Evolutionary conservation across 2,113 vertebrate genomes (phyloP).

Genomic region (Perca schrenkii): DNA sequence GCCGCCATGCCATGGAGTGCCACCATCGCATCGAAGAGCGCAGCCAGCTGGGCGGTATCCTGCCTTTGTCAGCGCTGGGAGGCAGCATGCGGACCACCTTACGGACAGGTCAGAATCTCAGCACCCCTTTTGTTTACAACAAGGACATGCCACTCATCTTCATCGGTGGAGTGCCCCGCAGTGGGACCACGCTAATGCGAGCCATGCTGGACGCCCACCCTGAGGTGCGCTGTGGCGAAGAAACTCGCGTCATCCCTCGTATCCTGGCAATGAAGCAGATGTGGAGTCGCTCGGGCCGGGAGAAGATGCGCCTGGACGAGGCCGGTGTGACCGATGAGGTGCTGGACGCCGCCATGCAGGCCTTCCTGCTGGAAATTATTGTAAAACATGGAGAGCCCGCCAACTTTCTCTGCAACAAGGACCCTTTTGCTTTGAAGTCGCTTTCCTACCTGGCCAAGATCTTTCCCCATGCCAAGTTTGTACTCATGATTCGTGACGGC

Average conservation of each 20-base stretch:
- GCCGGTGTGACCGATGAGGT: slow-evolving; percentile 97
- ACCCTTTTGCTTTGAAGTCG: slow-evolving; percentile 97
- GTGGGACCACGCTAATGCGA: slow-evolving; percentile 96
- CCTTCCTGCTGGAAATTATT: slow-evolving; percentile 95
- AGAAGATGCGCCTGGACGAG: slow-evolving; percentile 96
- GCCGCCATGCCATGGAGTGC: slow-evolving; percentile 97
- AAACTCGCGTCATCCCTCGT: slow-evolving; percentile 95
- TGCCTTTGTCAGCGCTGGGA: slow-evolving; percentile 70
- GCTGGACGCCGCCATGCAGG: slow-evolving; percentile 96
- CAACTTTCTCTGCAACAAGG: slow-evolving; percentile 96
- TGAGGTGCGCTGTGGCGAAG: slow-evolving; percentile 94
- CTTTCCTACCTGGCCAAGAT: slow-evolving; percentile 94
- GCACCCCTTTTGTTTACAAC: slow-evolving; percentile 88
- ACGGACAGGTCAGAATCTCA: slow-evolving; percentile 78
- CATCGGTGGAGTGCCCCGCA: slow-evolving; percentile 95
- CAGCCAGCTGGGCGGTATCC: slow-evolving; percentile 72
- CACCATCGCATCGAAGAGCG: slow-evolving; percentile 93
- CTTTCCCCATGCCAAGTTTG: slow-evolving; percentile 95
- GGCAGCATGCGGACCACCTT: slow-evolving; percentile 80
- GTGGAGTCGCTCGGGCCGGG: slow-evolving; percentile 96
- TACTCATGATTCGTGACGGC: slow-evolving; percentile 96
- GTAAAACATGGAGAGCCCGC: slow-evolving; percentile 97
- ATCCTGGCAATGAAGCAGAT: slow-evolving; percentile 98
- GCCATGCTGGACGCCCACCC: slow-evolving; percentile 98
- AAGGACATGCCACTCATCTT: slow-evolving; percentile 98